Conservation (phyloP, 1,140 invertebrate species). For the Drosophila navojoa region DNA sequence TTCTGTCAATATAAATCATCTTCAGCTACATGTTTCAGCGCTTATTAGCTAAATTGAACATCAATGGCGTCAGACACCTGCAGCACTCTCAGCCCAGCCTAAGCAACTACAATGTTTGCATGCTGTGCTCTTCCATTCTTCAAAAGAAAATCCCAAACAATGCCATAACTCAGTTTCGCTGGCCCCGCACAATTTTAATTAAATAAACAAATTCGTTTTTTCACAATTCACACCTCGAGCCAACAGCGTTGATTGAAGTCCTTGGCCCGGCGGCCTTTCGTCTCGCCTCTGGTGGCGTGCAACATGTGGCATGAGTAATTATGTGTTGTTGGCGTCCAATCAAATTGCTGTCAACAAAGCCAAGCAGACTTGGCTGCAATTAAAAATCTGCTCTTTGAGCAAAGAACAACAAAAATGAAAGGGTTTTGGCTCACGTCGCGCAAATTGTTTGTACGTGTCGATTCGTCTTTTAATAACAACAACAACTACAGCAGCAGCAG, state of each 20-base stretch:
- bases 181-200: neutral
- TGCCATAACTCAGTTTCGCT: too few species aligned
- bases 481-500: conserved; percentile 1
- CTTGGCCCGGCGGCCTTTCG: neutral
- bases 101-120: too few species aligned
- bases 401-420: neutral
- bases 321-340: conserved; percentile 49
- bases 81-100: too few species aligned
- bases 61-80: too few species aligned
- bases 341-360: conserved; percentile 43
- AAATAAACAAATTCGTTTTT: conserved; percentile 5
- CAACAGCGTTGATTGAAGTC: conserved; percentile 25
- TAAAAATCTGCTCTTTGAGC: conserved; percentile 55
- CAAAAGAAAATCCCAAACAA: too few species aligned
- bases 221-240: conserved; percentile 1
- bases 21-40: too few species aligned
- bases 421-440: conserved; percentile 29
- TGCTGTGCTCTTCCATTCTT: too few species aligned
- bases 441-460: conserved; percentile 73
- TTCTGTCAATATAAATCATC: too few species aligned
- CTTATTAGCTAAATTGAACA: too few species aligned
- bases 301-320: conserved; percentile 66
- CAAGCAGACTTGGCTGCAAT: conserved; percentile 34
- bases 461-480: conserved; percentile 24
- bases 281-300: conserved; percentile 19